Evolutionary conservation across 2,888 invertebrate species (phyloP).

Genomic region (Drosophila differens): DNA sequence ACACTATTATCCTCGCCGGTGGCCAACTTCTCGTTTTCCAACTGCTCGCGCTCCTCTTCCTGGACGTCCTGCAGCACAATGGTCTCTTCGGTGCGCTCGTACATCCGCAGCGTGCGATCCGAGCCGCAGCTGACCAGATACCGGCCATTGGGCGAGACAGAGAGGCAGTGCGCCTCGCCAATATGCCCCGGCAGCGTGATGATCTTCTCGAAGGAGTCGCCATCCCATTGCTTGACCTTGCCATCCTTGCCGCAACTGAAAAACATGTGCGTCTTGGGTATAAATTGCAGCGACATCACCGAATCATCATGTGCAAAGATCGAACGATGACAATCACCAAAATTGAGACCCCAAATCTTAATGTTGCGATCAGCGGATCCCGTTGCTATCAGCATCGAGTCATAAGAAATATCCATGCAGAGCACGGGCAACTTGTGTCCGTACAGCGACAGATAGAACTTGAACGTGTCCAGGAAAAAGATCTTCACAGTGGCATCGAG

Average conservation of each 20-base stretch:
- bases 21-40: slow-evolving; percentile 88
- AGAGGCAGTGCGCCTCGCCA: slow-evolving; percentile 91
- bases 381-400: slow-evolving; percentile 94
- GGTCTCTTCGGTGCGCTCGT: slow-evolving; percentile 94
- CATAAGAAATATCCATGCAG: slow-evolving; percentile 96
- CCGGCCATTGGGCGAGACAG: slow-evolving; percentile 93
- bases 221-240: slow-evolving; percentile 98
- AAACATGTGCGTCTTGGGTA: slow-evolving; percentile 96
- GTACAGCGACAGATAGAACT: slow-evolving; percentile 97
- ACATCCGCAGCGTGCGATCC: slow-evolving; percentile 94
- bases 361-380: slow-evolving; percentile 98
- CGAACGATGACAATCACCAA: slow-evolving; percentile 98
- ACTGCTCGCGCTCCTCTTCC: slow-evolving; percentile 93
- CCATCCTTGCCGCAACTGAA: slow-evolving; percentile 98
- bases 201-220: slow-evolving; percentile 95
- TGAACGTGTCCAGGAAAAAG: slow-evolving; percentile 96
- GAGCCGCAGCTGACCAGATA: slow-evolving; percentile 92
- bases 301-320: slow-evolving; percentile 98
- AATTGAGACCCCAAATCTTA: slow-evolving; percentile 99
- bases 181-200: slow-evolving; percentile 93
- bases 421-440: slow-evolving; percentile 98
- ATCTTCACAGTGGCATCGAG: slow-evolving; percentile 97
- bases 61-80: slow-evolving; percentile 96
- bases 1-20: slow-evolving; percentile 90
- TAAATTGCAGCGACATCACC: slow-evolving; percentile 94